Evolutionary conservation across 2,113 vertebrate genomes (phyloP).

Genomic region (Australoheros scitulus): DNA sequence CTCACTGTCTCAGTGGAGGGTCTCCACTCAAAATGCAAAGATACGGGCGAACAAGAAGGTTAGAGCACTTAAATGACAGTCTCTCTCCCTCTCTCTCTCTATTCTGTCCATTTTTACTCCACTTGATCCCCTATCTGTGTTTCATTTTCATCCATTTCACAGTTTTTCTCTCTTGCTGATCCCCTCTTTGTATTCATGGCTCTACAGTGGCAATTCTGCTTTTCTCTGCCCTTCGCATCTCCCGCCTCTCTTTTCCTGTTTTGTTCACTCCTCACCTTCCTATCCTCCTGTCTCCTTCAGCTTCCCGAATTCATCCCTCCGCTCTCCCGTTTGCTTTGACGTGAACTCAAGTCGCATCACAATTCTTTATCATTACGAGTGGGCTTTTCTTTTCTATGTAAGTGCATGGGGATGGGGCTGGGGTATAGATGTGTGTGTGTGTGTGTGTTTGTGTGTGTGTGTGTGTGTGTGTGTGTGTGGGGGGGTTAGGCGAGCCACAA

Average conservation of each 20-base stretch:
- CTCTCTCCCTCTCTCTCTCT: not conserved
- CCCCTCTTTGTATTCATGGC: slow-evolving; percentile 44
- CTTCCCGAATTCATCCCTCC: slow-evolving; percentile 7
- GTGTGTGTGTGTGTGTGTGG: too few relatives aligned
- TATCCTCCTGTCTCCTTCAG: slow-evolving; percentile 6
- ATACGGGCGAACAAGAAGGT: slow-evolving; percentile 28
- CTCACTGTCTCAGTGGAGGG: not conserved
- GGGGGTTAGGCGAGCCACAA: slow-evolving; percentile 21
- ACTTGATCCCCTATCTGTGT: slow-evolving; percentile 42
- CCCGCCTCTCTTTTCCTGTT: not conserved
- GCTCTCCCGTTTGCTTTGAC: not conserved
- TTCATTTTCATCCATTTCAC: slow-evolving; percentile 46
- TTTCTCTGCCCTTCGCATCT: not conserved
- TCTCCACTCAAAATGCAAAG: slow-evolving; percentile 52
- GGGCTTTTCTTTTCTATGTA: slow-evolving; percentile 22
- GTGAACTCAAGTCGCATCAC: slow-evolving; percentile 39
- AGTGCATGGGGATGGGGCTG: not conserved
- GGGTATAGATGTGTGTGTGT: too few relatives aligned
- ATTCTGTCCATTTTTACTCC: slow-evolving; percentile 18
- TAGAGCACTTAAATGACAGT: slow-evolving; percentile 45
- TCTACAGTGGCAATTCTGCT: not conserved
- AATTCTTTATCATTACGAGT: slow-evolving; percentile 59
- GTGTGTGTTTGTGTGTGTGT: too few relatives aligned
- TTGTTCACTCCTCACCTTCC: slow-evolving; percentile 1
- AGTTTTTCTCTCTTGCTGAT: slow-evolving; percentile 18